Base-by-base conservation (phyloP, 1,140 invertebrate species). In the Vollenhovia emeryi region DNA sequence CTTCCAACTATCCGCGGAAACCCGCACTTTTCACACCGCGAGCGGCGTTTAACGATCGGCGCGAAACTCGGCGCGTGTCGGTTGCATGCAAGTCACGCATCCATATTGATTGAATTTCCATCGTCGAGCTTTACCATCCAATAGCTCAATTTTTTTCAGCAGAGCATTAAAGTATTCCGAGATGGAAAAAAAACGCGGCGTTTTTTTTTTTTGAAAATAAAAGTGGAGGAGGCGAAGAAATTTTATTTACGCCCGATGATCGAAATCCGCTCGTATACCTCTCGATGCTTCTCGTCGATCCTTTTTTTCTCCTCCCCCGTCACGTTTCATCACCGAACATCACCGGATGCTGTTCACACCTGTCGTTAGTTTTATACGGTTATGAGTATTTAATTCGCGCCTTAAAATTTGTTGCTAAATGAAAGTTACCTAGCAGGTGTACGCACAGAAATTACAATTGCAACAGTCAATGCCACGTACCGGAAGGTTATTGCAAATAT, bases 331-430 rank as follows among this genome's bases (percentile, higher is more conserved):
- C 48, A 48, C 33, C 27, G 55, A 0, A 40, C 15, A 2, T 21
- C 27, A 15, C 18, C 21, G 15, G 8, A 36, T n/a, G n/a, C 60
- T 57, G 9, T 43, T 48, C n/a, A 13, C 36, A 1, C 9, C 27
- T 18, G 30, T 27, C 21, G 15, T 69, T n/a, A n/a, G n/a, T n/a
- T n/a, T n/a, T 11, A 62, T n/a, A n/a, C 13, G n/a, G 6, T 40
- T 18, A 13, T 2, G n/a, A 30, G 21, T 74, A 18, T 73, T 82
- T 43, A 43, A 82, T 45, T 82, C 6, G 2, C 8, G 85, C 87
- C 91, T 91, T 89, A 89, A 92, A 93, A 91, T 88, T 86, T 74
- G 66, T 88, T 84, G 85, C 86, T 78, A 88, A 93, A 55, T n/a
- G 36, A 21, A 55, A 13, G 33, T 33, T 59, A 21, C 8, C n/a